These are phyloP conservation scores for Eubasilissa regina DNA, from an alignment of 1,140 invertebrate genomes.

Conservation along the genomic window DNA sequence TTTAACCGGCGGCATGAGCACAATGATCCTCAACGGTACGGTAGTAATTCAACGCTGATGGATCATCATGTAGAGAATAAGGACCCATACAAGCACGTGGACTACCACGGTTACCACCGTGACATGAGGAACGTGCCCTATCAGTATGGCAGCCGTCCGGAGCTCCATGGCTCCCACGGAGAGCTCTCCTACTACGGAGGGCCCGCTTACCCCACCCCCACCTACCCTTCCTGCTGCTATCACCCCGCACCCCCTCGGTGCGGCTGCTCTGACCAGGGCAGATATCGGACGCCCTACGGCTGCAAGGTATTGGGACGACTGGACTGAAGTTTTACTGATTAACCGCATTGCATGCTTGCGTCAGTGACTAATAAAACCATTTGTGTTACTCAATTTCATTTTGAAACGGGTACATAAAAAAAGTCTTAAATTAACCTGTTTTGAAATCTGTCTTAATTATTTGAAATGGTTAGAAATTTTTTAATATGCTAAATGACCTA, in stretches of 20 bases:
- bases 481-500: too few relatives aligned
- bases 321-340: conserved; percentile 11
- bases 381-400: background rate
- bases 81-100: conserved; percentile 59
- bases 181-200: conserved; percentile 60
- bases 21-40: conserved; percentile 67
- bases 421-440: too few relatives aligned
- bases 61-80: conserved; percentile 47
- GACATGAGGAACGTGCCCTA: conserved; percentile 52
- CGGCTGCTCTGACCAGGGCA: conserved; percentile 62
- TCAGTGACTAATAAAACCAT: conserved; percentile 40
- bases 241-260: conserved; percentile 64
- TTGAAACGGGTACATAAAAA: too few relatives aligned
- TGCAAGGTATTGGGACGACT: conserved; percentile 56
- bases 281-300: conserved; percentile 63
- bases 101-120: conserved; percentile 60
- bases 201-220: conserved; percentile 55
- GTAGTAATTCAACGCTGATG: conserved; percentile 66
- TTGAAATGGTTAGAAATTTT: too few relatives aligned
- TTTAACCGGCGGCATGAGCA: conserved; percentile 69
- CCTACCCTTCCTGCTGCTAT: conserved; percentile 60
- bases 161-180: conserved; percentile 58
- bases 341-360: conserved; percentile 40
- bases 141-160: conserved; percentile 53
- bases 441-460: too few relatives aligned